phyloP scores from a whole-genome alignment of 2,888 invertebrate species.

The Drosophila peninsularis region DNA sequence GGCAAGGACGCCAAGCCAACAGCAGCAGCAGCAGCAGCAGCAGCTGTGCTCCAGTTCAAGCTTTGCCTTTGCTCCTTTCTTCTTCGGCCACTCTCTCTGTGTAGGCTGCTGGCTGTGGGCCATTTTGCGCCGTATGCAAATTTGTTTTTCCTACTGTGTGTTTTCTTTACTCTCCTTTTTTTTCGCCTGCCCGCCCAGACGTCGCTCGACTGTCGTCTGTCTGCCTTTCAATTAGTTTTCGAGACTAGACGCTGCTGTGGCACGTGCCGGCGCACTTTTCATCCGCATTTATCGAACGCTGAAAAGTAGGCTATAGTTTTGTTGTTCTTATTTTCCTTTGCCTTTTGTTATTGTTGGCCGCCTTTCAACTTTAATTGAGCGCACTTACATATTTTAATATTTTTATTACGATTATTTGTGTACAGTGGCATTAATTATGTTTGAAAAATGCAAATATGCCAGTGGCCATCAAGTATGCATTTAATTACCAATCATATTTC shows the following conservation, averaged over 20 bases:
- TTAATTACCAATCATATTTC: slow-evolving; percentile 81
- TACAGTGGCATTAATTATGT: slow-evolving; percentile 57
- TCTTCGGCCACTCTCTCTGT: slow-evolving; percentile 25
- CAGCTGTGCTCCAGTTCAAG: slow-evolving; percentile 64
- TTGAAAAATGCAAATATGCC: slow-evolving; percentile 66
- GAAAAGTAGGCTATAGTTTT: slow-evolving; percentile 51
- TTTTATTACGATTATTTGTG: slow-evolving; percentile 31
- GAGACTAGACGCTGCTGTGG: slow-evolving; percentile 63
- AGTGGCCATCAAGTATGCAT: slow-evolving; percentile 62
- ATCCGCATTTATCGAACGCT: slow-evolving; percentile 47
- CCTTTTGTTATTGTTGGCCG: slow-evolving; percentile 3
- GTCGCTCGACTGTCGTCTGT: slow-evolving; percentile 49
- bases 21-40: slow-evolving; percentile 30
- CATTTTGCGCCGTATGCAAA: slow-evolving; percentile 67
- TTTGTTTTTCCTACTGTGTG: slow-evolving; percentile 57
- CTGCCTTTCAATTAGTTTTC: slow-evolving; percentile 79
- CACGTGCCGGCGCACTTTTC: slow-evolving; percentile 60
- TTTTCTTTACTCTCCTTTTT: slow-evolving; percentile 13
- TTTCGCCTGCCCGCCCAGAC: slow-evolving; percentile 31
- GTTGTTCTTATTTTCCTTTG: background rate
- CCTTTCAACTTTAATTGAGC: slow-evolving; percentile 44
- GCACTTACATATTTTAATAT: slow-evolving; percentile 14
- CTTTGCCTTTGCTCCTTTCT: slow-evolving; percentile 37
- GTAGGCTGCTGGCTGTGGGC: slow-evolving; percentile 53
- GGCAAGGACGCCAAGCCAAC: slow-evolving; percentile 69